These are phyloP conservation scores for Onychostoma macrolepis DNA, from an alignment of 2,113 vertebrate species.

Conservation along the genomic window DNA sequence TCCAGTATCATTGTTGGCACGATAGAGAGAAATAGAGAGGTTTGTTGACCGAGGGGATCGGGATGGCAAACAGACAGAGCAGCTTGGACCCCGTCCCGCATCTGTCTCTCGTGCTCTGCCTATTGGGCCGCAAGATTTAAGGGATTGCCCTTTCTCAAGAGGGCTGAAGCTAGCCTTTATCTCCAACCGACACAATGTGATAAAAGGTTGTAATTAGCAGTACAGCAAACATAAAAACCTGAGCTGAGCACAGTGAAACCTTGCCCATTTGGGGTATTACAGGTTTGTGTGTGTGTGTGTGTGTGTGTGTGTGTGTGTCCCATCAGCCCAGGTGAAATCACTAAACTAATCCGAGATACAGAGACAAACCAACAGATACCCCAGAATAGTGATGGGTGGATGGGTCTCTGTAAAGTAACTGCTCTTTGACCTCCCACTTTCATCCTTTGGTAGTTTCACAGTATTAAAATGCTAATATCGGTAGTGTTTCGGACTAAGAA, in stretches of 20 bases:
- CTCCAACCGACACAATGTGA: constrained; percentile 63
- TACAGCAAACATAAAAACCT: constrained; percentile 67
- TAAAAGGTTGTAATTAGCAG: constrained; percentile 71
- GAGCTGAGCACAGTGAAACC: constrained; percentile 60
- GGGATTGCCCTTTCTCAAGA: constrained; percentile 71
- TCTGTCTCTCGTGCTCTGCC: constrained; percentile 68
- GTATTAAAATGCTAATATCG: constrained; percentile 72
- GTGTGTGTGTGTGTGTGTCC: constrained; percentile 48
- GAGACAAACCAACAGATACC: constrained; percentile 60
- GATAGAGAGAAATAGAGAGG: constrained; percentile 60
- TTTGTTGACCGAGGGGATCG: constrained; percentile 74
- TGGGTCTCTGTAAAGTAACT: constrained; percentile 53
- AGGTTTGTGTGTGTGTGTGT: constrained; percentile 47
- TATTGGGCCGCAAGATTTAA: constrained; percentile 64
- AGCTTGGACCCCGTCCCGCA: constrained; percentile 71
- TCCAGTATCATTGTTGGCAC: constrained; percentile 63
- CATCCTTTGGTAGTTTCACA: constrained; percentile 18
- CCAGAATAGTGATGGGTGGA: constrained; percentile 25
- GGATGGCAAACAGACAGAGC: constrained; percentile 68
- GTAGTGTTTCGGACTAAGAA: constrained; percentile 52
- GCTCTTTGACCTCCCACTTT: constrained; percentile 57
- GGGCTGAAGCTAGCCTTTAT: constrained; percentile 67
- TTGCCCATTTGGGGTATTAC: constrained; percentile 67
- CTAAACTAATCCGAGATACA: constrained; percentile 66
- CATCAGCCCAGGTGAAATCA: constrained; percentile 27